These are phyloP conservation scores for Sinotaia quadrata DNA, from an alignment of 2,888 invertebrate species.

Conservation along the genomic window DNA sequence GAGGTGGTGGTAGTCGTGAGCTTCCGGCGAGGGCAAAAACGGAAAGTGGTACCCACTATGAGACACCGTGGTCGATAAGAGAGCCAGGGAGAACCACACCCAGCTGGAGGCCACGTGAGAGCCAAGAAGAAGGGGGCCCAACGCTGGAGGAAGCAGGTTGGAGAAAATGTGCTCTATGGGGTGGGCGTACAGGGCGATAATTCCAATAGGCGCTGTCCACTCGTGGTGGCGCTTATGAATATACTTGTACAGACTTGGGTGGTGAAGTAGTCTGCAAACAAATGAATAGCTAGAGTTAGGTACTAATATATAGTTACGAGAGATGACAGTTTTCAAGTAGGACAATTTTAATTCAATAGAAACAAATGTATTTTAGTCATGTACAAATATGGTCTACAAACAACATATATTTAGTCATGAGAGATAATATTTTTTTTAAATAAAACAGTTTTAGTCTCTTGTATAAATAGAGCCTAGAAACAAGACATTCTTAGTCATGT, in stretches of 20 bases:
- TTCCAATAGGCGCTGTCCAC: slow-evolving; percentile 90
- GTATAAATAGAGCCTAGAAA: no score
- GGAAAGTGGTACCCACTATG: slow-evolving; percentile 91
- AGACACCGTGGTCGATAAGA: slow-evolving; percentile 84
- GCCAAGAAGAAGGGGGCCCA: slow-evolving; percentile 78
- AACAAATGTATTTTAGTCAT: background rate
- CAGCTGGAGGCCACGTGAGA: slow-evolving; percentile 75
- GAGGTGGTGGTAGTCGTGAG: slow-evolving; percentile 89
- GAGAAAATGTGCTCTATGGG: slow-evolving; percentile 83
- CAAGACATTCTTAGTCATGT: no score
- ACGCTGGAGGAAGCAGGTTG: slow-evolving; percentile 83
- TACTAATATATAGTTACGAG: background rate
- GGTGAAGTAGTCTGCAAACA: slow-evolving; percentile 80
- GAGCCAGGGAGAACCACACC: slow-evolving; percentile 86
- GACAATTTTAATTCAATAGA: background rate
- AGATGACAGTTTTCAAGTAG: background rate
- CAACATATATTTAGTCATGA: no score
- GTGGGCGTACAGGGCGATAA: slow-evolving; percentile 86
- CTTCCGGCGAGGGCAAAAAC: slow-evolving; percentile 87
- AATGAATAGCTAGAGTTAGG: background rate
- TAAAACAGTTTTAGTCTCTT: no score
- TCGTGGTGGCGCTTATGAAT: slow-evolving; percentile 91
- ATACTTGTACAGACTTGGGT: slow-evolving; percentile 82
- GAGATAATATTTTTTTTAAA: no score
- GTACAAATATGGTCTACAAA: no score